Evolutionary conservation across 2,888 invertebrate species (phyloP).

Genomic region (Cyaniris semiargus): DNA sequence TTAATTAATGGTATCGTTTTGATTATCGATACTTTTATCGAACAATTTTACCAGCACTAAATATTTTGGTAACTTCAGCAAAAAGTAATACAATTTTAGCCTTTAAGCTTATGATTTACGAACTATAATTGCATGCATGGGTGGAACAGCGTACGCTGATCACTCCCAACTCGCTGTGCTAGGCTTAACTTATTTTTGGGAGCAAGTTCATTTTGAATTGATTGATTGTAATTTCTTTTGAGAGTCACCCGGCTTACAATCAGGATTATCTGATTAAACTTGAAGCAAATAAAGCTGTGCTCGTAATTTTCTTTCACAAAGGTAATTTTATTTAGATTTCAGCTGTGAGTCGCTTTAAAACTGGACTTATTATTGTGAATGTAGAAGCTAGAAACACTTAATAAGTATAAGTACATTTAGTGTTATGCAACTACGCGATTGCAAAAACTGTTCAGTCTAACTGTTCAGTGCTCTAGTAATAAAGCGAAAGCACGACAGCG

Average conservation of each 20-base stretch:
- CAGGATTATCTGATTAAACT: conserved; percentile 26
- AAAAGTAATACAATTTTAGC: conserved; percentile 24
- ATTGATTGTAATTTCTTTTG: conserved; percentile 40
- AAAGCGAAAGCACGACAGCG: background rate
- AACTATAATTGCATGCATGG: conserved; percentile 18
- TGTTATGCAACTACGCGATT: background rate
- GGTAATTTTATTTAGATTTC: background rate
- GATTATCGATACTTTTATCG: background rate
- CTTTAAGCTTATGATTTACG: conserved; percentile 28
- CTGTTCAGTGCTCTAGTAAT: conserved; percentile 10
- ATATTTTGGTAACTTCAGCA: conserved; percentile 20
- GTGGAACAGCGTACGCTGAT: conserved; percentile 45
- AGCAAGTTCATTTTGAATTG: conserved; percentile 46
- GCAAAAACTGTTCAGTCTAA: background rate
- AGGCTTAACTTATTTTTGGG: conserved; percentile 49
- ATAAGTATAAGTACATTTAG: background rate
- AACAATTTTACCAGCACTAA: background rate
- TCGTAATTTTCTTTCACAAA: conserved; percentile 11
- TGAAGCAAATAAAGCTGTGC: conserved; percentile 8
- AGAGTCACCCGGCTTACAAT: conserved; percentile 29
- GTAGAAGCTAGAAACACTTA: background rate
- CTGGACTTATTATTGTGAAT: background rate
- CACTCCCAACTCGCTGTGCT: conserved; percentile 52
- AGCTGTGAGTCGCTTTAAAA: background rate
- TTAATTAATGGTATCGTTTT: background rate